A percentile compares a stretch with the other conserved stretches of the same genome.
These are phyloP conservation scores for Halichondria panicea DNA, from an alignment of 37 sponge, comb jelly and placozoan genomes.

Conservation along the genomic window DNA sequence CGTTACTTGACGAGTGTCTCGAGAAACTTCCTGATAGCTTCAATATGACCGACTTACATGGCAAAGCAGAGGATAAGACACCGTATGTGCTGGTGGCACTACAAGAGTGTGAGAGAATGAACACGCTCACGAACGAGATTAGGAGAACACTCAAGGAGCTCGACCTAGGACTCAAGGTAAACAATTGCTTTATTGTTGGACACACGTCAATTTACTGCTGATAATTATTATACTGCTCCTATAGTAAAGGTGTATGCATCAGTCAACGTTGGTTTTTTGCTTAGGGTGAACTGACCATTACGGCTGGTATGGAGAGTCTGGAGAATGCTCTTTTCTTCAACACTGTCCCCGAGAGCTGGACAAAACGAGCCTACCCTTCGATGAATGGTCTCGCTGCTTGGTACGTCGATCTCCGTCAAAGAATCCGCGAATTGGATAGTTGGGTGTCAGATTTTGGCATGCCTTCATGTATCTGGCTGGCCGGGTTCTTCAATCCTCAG, in stretches of 20 bases:
- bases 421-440: constrained; percentile 93
- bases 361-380: constrained; percentile 94
- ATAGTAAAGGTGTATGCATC: too few species aligned
- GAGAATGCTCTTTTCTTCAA: constrained; percentile 94
- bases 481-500: constrained; percentile 99
- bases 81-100: constrained; percentile 97
- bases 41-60: constrained; percentile 86
- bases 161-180: constrained; percentile 96
- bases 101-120: constrained; percentile 99
- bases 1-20: constrained; percentile 86
- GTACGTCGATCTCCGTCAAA: constrained; percentile 87
- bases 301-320: constrained; percentile 93
- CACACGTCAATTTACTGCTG: too few species aligned
- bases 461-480: constrained; percentile 95
- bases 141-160: constrained; percentile 94
- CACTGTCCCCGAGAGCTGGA: constrained; percentile 88
- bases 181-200: too few species aligned
- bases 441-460: constrained; percentile 96
- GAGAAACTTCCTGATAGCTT: constrained; percentile 96
- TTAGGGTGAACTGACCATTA: constrained; percentile 99
- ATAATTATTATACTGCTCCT: too few species aligned
- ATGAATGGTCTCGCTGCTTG: constrained; percentile 83
- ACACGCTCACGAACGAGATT: constrained; percentile 90
- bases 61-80: constrained; percentile 89
- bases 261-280: too few species aligned